Base-by-base conservation (phyloP, 2,797 vertebrate genomes). In the Hybognathus amarus region DNA sequence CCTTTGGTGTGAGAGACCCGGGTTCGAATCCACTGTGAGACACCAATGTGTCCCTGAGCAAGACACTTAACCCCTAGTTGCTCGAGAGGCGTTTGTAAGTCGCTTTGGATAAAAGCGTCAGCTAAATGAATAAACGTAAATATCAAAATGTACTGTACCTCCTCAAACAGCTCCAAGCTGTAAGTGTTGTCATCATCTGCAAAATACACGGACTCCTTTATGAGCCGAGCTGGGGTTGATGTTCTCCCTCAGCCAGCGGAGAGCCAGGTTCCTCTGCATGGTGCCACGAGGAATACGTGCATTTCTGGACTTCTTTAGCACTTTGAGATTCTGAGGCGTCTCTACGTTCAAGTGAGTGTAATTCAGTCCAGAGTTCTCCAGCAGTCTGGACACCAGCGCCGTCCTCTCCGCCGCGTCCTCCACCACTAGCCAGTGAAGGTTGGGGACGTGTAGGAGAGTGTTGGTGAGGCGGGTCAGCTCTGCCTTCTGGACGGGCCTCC, bases 101-200 rank as follows among this genome's bases (percentile, higher is more conserved):
- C n/a, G n/a, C n/a, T n/a, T n/a, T n/a, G n/a, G n/a, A n/a, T n/a
- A n/a, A n/a, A n/a, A n/a, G n/a, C n/a, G n/a, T n/a, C n/a, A n/a
- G n/a, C n/a, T n/a, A n/a, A n/a, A n/a, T n/a, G n/a, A n/a, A n/a
- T n/a, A n/a, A n/a, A n/a, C n/a, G n/a, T n/a, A n/a, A n/a, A n/a
- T n/a, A n/a, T n/a, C n/a, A n/a, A n/a, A 50, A 47, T 20, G 24
- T 68, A 40, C 7, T 84, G 88, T 91, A 99, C 98, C 96, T 99
- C 98, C 87, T 99, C 97, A 91, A 99, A 99, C 88, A 99, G 94
- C 88, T 99, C 96, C 92, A 97, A 92, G 89, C 97, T 99, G 90
- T 99, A 99, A 0, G 97, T 97, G 90, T 99, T 99, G 92, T 99
- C 98, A 85, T 99, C 98, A 0, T 99, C 98, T 0, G 97, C 98